Evolutionary conservation across 2,888 invertebrate species (phyloP), one percentile per base, ranked within the genome.

Genomic region (Luffia ferchaultella): DNA sequence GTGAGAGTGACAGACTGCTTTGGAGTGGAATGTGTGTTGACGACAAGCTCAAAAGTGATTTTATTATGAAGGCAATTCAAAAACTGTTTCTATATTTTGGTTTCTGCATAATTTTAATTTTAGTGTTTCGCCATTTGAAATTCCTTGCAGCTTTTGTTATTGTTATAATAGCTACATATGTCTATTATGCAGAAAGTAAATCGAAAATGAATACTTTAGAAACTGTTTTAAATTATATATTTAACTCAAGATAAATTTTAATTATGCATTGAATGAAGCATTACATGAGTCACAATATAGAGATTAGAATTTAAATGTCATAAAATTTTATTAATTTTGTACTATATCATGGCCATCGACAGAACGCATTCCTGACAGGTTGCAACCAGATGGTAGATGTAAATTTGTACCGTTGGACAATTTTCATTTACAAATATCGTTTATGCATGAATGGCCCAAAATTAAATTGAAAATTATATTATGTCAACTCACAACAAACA

Each of bases 1-100:
- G 97, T 84, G 89, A 90, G 42, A 16, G 58, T 1, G 54, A 54
- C 45, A 53, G 65, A 53, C 58, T 66, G 0, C 54, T 77, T 20
- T 75, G 70, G 72, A 64, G 65, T 60, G 72, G 72, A 9, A 64
- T 62, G 58, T 83, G 83, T 63, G 56, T 82, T 47, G 61, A 69
- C 57, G 62, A 60, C 47, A 59, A 61, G 50, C 52, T 64, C 18
- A 70, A 64, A 58, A 59, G 62, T 55, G 60, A 67, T 48, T 59
- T 73, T 49, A 52, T 75, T 55, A 62, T 50, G 46, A 62, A 59
- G 56, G 60, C 65, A 51, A 54, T 64, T 2, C 64, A 60, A 58
- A 70, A 67, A 60, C 54, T 63, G 53, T 60, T 56, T 41, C 54
- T 73, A 16, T 80, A 78, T 57, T 53, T 67, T 54, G 67, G 68